Conservation (phyloP, 1,140 invertebrate species). For the Lamellibrachia luymesi region DNA sequence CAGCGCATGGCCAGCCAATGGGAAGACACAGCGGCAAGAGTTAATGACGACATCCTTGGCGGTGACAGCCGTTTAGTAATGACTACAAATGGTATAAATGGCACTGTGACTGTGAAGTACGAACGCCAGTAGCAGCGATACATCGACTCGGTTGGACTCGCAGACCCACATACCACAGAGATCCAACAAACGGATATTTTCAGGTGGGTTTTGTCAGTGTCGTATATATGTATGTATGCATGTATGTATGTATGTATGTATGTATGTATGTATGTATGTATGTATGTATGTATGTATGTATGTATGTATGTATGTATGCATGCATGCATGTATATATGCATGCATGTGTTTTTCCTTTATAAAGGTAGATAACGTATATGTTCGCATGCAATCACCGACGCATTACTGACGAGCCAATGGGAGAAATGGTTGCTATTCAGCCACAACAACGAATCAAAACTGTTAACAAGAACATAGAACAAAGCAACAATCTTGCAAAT, state of each 20-base stretch:
- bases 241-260: not conserved
- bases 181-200: not conserved
- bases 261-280: not conserved
- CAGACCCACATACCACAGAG: not conserved
- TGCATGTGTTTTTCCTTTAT: not conserved
- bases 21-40: not conserved
- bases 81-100: not conserved
- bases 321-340: not conserved
- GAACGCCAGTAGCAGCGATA: not conserved
- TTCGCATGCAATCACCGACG: not conserved
- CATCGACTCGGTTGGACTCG: not conserved
- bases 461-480: not conserved
- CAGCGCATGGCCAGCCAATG: not conserved
- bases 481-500: not conserved
- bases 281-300: not conserved
- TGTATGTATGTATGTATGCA: not conserved
- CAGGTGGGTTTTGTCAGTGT: not conserved
- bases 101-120: not conserved
- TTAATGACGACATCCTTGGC: not conserved
- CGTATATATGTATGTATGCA: not conserved
- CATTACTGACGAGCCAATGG: not conserved
- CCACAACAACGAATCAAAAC: not conserved
- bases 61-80: not conserved
- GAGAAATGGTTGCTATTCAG: not conserved
- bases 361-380: not conserved